These are phyloP conservation scores for Rhodeus uyekii DNA, from an alignment of 2,797 vertebrate genomes.

Conservation along the genomic window DNA sequence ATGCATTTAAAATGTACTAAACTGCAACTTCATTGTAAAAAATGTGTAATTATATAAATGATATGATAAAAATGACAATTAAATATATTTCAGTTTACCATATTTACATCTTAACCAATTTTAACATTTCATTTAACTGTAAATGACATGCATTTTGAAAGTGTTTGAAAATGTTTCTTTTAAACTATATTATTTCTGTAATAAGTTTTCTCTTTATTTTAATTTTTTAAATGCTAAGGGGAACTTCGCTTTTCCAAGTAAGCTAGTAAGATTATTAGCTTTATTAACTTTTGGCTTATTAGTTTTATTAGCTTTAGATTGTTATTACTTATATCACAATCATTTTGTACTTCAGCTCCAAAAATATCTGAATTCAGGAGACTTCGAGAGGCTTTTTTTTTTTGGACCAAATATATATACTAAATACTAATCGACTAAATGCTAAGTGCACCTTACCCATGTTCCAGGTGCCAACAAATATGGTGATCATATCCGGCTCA, in stretches of 20 bases:
- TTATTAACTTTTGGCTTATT: too few relatives aligned
- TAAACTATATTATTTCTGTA: neutral
- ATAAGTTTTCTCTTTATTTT: too few relatives aligned
- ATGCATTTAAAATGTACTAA: neutral
- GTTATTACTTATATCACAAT: neutral
- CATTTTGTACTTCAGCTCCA: neutral
- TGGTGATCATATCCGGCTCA: conserved; percentile 96
- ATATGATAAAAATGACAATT: neutral
- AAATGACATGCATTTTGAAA: neutral
- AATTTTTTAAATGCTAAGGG: too few relatives aligned
- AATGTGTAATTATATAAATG: neutral
- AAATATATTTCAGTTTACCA: neutral
- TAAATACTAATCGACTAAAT: neutral
- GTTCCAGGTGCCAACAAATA: conserved; percentile 99
- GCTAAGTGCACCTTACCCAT: conserved; percentile 82
- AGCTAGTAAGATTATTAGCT: neutral
- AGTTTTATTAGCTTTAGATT: too few relatives aligned
- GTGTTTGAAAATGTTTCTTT: neutral
- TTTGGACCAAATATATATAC: neutral
- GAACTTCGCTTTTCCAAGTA: neutral
- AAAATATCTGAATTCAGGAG: neutral
- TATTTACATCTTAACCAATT: neutral
- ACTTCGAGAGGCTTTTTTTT: neutral
- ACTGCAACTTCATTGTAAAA: neutral
- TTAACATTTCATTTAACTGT: neutral